Evolutionary conservation across 2,888 invertebrate species (phyloP), one percentile per base, ranked within the genome.

Genomic region (Ectemnius cavifrons): DNA sequence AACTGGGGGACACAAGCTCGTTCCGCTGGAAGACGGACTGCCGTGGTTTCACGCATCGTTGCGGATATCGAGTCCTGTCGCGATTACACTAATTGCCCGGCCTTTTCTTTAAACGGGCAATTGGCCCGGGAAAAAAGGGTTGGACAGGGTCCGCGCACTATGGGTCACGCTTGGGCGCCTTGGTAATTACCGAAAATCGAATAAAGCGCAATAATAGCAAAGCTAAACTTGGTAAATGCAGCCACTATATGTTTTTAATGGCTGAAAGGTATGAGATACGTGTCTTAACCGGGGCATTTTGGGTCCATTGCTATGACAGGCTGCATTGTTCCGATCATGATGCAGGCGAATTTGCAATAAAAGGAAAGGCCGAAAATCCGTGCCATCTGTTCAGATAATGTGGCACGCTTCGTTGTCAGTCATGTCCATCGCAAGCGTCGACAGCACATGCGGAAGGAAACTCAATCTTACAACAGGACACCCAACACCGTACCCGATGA

Each of bases 391-490:
- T 79, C 67, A 14, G 57, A 67, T 47, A 69, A 68, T 56, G 71
- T 60, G 71, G 11, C 8, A 75, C 73, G 79, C 74, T 64, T 66
- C 72, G 79, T 82, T 84, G 83, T 84, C 84, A 70, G 79, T 80
- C 73, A 75, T 71, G 81, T 82, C 76, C 81, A 80, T 78, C 81
- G 82, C 79, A 77, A 37, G 37, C 81, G 81, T 84, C 79, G 82
- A 73, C 79, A 77, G 80, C 84, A 83, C 88, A 89, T 88, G 87
- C 83, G 85, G 81, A 85, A 83, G 85, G 89, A 87, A 89, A 89
- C 84, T 85, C 83, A 88, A 89, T 89, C 85, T 85, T 75, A 71
- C 79, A 73, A 80, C 77, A 81, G 86, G 87, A 87, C 80, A 87
- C 73, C 83, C 71, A 84, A 84, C 84, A 86, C 84, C 74, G 72